A percentile compares a stretch with the other conserved stretches of the same genome.
These are phyloP conservation scores for Serranus cabrilla DNA, from an alignment of 2,797 vertebrate species.

Conservation along the genomic window DNA sequence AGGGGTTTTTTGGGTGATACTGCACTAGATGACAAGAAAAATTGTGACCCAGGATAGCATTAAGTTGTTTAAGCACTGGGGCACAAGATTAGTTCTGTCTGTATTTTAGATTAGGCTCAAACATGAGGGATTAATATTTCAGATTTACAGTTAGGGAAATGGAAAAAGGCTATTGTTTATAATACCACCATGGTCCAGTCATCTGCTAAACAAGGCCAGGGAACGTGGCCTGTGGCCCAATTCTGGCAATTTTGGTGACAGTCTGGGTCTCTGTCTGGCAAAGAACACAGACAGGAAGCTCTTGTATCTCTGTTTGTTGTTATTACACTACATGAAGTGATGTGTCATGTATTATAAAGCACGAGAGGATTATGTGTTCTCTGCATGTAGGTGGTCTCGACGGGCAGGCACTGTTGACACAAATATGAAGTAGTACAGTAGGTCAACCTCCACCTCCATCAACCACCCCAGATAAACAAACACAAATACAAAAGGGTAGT, in stretches of 20 bases:
- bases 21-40: not conserved
- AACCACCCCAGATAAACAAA: slow-evolving; percentile 4
- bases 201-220: slow-evolving; percentile 29
- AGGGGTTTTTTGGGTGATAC: not conserved
- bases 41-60: not conserved
- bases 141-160: not conserved
- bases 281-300: slow-evolving; percentile 24
- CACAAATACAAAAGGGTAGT: not conserved
- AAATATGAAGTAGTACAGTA: slow-evolving; percentile 38
- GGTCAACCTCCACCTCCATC: slow-evolving; percentile 39
- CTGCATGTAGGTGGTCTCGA: slow-evolving; percentile 33
- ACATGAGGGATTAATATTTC: slow-evolving; percentile 33
- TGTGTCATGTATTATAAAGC: slow-evolving; percentile 48
- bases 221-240: slow-evolving; percentile 31
- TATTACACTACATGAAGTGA: slow-evolving; percentile 42
- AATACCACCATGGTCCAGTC: slow-evolving; percentile 11
- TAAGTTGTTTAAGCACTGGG: not conserved
- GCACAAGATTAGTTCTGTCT: slow-evolving; percentile 12
- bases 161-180: slow-evolving; percentile 19
- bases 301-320: slow-evolving; percentile 17
- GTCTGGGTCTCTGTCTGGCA: slow-evolving; percentile 57
- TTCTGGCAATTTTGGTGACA: slow-evolving; percentile 40
- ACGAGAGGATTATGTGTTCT: slow-evolving; percentile 63
- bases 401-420: slow-evolving; percentile 28
- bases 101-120: slow-evolving; percentile 25